Percentiles rank a stretch among this genome's conserved stretches.
Evolutionary conservation across 1,140 invertebrate species (phyloP).

Genomic region (Apis cerana): DNA sequence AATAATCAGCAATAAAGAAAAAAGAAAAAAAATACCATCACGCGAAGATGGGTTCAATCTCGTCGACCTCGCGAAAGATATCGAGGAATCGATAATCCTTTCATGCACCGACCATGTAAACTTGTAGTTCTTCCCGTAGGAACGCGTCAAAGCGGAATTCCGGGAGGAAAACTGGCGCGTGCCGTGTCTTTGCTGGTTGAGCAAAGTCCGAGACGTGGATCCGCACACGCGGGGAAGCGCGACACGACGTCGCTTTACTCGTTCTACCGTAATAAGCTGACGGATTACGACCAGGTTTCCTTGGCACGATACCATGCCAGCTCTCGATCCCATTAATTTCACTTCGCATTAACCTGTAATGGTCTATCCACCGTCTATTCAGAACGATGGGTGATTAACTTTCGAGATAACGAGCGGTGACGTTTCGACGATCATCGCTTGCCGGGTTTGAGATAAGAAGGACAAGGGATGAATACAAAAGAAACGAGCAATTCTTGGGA

Average conservation of each 20-base stretch:
- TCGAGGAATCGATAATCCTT: too few relatives aligned
- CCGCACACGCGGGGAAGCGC: conserved; percentile 1
- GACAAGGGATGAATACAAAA: not conserved
- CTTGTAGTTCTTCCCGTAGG: conserved; percentile 46
- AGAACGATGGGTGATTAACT: conserved; percentile 38
- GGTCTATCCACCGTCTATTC: conserved; percentile 46
- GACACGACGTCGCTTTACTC: conserved; percentile 54
- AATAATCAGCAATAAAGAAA: too few relatives aligned
- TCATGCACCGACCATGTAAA: not conserved
- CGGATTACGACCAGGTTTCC: conserved; percentile 63
- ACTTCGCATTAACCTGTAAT: conserved; percentile 63
- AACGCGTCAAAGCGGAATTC: conserved; percentile 52
- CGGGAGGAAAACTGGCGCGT: conserved; percentile 53
- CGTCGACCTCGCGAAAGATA: not conserved
- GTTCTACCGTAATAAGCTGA: conserved; percentile 65
- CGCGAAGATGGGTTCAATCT: conserved; percentile 2
- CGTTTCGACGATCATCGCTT: conserved; percentile 8
- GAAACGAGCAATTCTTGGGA: too few relatives aligned
- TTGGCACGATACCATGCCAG: conserved; percentile 58
- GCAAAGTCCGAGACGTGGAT: not conserved
- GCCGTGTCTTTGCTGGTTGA: not conserved
- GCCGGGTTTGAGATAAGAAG: not conserved
- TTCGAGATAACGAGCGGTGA: conserved; percentile 27
- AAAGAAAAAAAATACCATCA: too few relatives aligned
- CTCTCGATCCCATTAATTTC: conserved; percentile 67